Base-by-base conservation (phyloP, 2,888 invertebrate genomes). In the Plusia festucae region DNA sequence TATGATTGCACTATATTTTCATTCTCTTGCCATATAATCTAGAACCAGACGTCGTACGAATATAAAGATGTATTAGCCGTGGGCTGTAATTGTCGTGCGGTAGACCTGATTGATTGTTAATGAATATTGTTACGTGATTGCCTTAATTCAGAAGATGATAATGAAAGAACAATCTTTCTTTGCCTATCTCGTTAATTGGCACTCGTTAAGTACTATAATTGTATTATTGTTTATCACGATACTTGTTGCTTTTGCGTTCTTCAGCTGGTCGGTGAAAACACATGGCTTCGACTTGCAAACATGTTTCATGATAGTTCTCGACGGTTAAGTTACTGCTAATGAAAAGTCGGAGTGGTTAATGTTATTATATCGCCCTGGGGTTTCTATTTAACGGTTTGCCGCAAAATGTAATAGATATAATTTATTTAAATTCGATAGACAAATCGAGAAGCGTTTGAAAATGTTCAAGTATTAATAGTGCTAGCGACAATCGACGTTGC, bases 251-350 rank as follows among this genome's bases (percentile, higher is more conserved):
- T 63, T 64, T 72, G 30, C 60, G 46, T 30, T 40, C n/a, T 6
- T n/a, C 34, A 63, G 53, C 64, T 60, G 67, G 75, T 78, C 65
- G 60, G 69, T 76, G 75, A 81, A 85, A 85, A 81, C 78, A 82
- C 85, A 49, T 78, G 79, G 72, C 78, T 81, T 70, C 78, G 72
- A 73, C 78, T 78, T 65, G 73, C 75, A 84, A 85, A 86, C 80
- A 84, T 82, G 76, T 85, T 82, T 82, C 80, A 78, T 69, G 84
- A 84, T 80, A 79, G 72, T 85, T 86, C 84, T 81, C 78, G 79
- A 74, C 76, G 84, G 82, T 83, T 88, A 92, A 92, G 89, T 92
- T 92, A 92, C 86, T 92, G 91, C 90, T 91, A 93, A 92, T 92
- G 91, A 90, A 92, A 93, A 88, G 84, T 88, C 87, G 78, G 83